Percentiles rank a stretch among this genome's conserved stretches.
phyloP scores from a whole-genome alignment of 2,797 vertebrate species.

The Paguma larvata region DNA sequence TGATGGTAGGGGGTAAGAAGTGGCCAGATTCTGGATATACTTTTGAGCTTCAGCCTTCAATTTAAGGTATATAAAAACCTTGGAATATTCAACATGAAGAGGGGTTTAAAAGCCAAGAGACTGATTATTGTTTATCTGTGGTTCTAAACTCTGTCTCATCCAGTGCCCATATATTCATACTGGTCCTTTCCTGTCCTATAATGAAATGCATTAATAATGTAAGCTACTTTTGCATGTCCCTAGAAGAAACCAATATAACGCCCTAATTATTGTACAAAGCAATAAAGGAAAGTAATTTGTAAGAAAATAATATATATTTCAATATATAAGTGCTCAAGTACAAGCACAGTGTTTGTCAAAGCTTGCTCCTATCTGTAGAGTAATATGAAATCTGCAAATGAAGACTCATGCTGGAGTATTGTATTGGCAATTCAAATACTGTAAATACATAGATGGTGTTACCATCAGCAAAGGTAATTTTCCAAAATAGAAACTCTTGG shows the following conservation, averaged over 20 bases:
- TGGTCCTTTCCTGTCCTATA: not conserved
- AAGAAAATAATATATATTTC: not conserved
- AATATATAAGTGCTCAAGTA: not conserved
- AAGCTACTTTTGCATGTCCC: not conserved
- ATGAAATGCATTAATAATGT: not conserved
- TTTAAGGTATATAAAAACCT: not conserved
- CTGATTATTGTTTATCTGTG: not conserved
- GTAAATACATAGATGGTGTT: not conserved
- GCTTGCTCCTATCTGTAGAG: not conserved
- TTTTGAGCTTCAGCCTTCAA: not conserved
- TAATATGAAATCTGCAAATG: not conserved
- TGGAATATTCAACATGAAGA: not conserved
- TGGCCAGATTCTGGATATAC: not conserved
- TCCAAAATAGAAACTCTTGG: not conserved
- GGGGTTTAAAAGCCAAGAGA: not conserved
- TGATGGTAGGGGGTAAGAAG: not conserved
- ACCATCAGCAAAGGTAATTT: not conserved
- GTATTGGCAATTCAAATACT: not conserved
- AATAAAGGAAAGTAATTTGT: constrained; percentile 1
- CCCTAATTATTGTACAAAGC: not conserved
- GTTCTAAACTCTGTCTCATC: not conserved
- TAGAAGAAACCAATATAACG: not conserved
- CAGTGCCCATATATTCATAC: not conserved
- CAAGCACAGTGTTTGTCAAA: not conserved
- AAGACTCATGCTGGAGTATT: not conserved